Base-by-base conservation (phyloP, 2,113 vertebrate genomes). In the Spizaetus ornatus region DNA sequence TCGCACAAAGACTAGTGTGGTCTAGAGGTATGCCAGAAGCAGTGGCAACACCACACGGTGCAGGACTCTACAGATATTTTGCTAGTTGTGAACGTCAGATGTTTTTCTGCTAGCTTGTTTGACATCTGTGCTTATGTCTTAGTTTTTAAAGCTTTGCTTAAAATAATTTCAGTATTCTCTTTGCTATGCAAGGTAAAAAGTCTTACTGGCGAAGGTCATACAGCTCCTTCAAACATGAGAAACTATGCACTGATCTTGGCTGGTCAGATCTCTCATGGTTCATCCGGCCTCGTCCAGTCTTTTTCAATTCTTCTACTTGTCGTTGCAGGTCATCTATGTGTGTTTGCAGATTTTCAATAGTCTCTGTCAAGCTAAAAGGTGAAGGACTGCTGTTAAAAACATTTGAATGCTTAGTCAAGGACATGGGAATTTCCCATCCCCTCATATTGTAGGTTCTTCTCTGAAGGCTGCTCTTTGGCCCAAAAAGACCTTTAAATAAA, bases 301-400 rank as follows among this genome's bases (percentile, higher is more conserved):
- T 94, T 47, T 98, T 99, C 69, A 99, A 19, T 62, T 98, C 98
- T 79, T 99, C 98, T 91, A 99, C 98, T 95, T 99, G 98, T 82
- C 74, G 97, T 66, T 99, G 99, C n/a, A 99, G 98, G 94, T 99
- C 98, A 90, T 99, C 99, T 82, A 99, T 98, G 96, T 99, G 99
- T 43, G 95, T 96, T 78, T 99, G 99, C 27, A 99, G 98, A 50
- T 96, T 96, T 80, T 99, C 99, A 61, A 99, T 98, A 3, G 98
- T 99, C 84, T 99, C 99, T 2, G 98, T 99, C 94, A 99, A 97
- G 93, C 99, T 99, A 94, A 16, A 89, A 96, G 71, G 74, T 58
- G 70, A 89, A 61, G 74, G 32, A 93, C 10, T 77, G 38, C 36
- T 47, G 63, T n/a, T 83, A 94, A 69, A 90, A 92, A 62, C 89